Evolutionary conservation across 2,888 invertebrate species (phyloP).

Genomic region (Drosophila flavopinicola): DNA sequence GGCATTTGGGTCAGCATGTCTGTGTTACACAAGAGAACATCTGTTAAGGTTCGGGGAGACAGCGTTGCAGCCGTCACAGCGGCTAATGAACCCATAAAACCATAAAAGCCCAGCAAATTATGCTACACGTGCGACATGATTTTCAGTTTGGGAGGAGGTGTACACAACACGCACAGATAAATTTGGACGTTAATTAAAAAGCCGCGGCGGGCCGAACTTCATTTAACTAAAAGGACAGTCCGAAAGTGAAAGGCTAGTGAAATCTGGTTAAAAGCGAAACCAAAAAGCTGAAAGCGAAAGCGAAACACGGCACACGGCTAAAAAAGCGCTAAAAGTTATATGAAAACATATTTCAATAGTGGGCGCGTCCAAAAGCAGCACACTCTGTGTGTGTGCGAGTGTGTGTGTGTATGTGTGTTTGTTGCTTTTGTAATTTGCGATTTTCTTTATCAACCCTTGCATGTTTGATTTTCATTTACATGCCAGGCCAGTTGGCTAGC

Average conservation of each 20-base stretch:
- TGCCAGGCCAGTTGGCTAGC: slow-evolving; percentile 58
- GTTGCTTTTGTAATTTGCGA: slow-evolving; percentile 71
- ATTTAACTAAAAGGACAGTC: slow-evolving; percentile 59
- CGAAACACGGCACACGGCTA: slow-evolving; percentile 35
- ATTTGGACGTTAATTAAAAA: slow-evolving; percentile 72
- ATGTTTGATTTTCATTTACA: slow-evolving; percentile 85
- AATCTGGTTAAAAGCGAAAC: slow-evolving; percentile 51
- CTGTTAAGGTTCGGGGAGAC: slow-evolving; percentile 12
- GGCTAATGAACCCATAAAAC: slow-evolving; percentile 77
- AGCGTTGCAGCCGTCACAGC: slow-evolving; percentile 52
- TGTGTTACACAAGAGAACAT: slow-evolving; percentile 15
- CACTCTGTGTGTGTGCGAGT: slow-evolving; percentile 17
- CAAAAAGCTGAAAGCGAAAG: slow-evolving; percentile 28
- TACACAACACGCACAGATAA: slow-evolving; percentile 62
- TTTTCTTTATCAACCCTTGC: slow-evolving; percentile 83
- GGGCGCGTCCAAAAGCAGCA: slow-evolving; percentile 53
- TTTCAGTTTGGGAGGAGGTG: slow-evolving; percentile 27
- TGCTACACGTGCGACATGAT: slow-evolving; percentile 74
- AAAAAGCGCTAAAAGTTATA: slow-evolving; percentile 56
- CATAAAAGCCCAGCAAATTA: slow-evolving; percentile 64
- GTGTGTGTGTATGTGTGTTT: slow-evolving; percentile 19
- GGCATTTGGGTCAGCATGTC: slow-evolving; percentile 58
- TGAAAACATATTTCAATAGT: slow-evolving; percentile 76
- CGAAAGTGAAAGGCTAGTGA: slow-evolving; percentile 34
- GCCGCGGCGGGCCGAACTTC: slow-evolving; percentile 46